Percentiles rank a stretch among this genome's conserved stretches.
Conservation (phyloP, 2,888 invertebrate genomes). For the Zygothrica quintamaculata region DNA sequence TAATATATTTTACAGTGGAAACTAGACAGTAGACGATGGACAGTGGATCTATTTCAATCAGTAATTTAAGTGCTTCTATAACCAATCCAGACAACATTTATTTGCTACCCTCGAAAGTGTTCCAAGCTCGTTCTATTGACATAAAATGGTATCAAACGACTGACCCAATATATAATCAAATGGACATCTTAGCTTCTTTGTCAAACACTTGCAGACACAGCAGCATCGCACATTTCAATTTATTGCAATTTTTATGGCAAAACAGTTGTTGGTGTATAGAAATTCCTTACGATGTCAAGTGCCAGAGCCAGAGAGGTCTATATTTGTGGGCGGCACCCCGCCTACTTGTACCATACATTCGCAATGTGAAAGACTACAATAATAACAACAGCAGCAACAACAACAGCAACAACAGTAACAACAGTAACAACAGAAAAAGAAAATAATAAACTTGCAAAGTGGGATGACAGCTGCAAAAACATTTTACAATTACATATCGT, state of each 20-base stretch:
- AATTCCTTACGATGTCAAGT: conserved; percentile 70
- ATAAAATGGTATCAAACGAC: conserved; percentile 53
- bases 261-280: conserved; percentile 37
- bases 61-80: too few relatives aligned
- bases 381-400: too few relatives aligned
- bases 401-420: too few relatives aligned
- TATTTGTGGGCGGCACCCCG: not conserved
- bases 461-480: conserved; percentile 44
- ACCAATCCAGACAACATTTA: conserved; percentile 17
- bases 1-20: too few relatives aligned
- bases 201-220: conserved; percentile 45
- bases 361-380: not conserved
- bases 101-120: conserved; percentile 35
- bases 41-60: too few relatives aligned
- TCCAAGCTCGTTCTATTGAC: conserved; percentile 38
- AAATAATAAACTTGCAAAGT: conserved; percentile 67
- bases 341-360: not conserved
- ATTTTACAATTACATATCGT: conserved; percentile 73
- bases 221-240: conserved; percentile 68
- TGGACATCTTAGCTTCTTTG: conserved; percentile 55
- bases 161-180: conserved; percentile 53
- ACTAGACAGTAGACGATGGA: too few relatives aligned
- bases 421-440: too few relatives aligned
- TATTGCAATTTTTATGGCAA: conserved; percentile 73
- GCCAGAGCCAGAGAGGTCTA: conserved; percentile 6